These are phyloP conservation scores for Thaleichthys pacificus DNA, from an alignment of 2,797 vertebrate genomes.

Conservation along the genomic window DNA sequence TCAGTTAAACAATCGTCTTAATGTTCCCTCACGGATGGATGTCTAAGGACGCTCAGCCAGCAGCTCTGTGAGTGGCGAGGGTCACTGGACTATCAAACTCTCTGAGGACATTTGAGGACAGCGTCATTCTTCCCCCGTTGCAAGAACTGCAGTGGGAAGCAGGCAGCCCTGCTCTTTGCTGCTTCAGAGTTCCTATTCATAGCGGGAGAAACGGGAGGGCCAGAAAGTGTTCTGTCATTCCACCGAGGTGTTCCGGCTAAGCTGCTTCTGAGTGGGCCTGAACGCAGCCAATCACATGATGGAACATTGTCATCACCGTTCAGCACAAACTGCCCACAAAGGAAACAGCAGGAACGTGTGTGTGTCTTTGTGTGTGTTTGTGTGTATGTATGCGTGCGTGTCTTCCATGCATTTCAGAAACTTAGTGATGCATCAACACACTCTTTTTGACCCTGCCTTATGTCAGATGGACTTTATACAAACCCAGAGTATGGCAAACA, in stretches of 20 bases:
- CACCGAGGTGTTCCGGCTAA: not conserved
- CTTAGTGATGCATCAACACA: constrained; percentile 27
- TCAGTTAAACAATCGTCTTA: not conserved
- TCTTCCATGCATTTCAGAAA: constrained; percentile 45
- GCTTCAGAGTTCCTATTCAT: not conserved
- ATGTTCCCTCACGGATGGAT: not conserved
- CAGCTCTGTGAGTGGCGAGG: too few species aligned
- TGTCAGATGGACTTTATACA: constrained; percentile 31
- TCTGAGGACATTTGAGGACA: constrained; percentile 49
- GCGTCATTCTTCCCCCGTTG: not conserved
- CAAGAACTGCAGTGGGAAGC: not conserved
- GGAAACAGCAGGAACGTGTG: constrained; percentile 53
- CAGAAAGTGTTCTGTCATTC: not conserved
- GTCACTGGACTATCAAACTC: not conserved
- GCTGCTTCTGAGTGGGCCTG: constrained; percentile 28
- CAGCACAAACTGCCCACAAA: constrained; percentile 61
- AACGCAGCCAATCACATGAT: constrained; percentile 42
- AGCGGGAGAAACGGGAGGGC: too few species aligned
- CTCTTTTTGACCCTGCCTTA: constrained; percentile 41
- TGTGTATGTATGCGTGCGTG: constrained; percentile 17
- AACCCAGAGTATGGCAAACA: constrained; percentile 45
- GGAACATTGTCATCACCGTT: constrained; percentile 46
- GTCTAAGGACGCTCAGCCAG: too few species aligned
- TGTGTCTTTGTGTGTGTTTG: constrained; percentile 20
- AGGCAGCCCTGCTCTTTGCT: not conserved